Conservation (phyloP, 2,113 vertebrate genomes). For the Lichenostomus cassidix region DNA sequence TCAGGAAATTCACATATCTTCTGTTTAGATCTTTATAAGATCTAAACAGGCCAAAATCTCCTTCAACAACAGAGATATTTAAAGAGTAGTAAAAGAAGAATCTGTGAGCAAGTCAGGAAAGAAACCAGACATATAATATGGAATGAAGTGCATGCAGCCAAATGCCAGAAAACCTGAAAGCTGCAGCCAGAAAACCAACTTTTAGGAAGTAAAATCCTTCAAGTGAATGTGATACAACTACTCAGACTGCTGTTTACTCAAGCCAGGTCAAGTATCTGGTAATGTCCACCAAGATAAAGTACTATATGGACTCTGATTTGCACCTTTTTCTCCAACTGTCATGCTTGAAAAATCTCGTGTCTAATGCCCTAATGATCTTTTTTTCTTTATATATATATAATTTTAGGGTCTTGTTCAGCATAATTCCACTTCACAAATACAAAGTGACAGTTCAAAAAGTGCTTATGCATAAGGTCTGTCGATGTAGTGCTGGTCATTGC, state of each 20-base stretch:
- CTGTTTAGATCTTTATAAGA: not conserved
- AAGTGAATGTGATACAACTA: rapidly evolving
- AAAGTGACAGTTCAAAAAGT: not conserved
- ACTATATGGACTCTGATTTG: not conserved
- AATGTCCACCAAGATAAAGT: not conserved
- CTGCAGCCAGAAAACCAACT: not conserved
- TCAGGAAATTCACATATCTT: not conserved
- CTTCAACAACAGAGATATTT: not conserved
- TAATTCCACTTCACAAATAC: not conserved
- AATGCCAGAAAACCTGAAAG: not conserved
- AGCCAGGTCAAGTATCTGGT: not conserved
- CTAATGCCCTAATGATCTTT: not conserved
- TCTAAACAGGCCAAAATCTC: not conserved
- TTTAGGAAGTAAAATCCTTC: not conserved
- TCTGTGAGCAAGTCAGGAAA: not conserved
- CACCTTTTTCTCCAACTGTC: not conserved
- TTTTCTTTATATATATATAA: not conserved
- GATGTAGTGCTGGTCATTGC: rapidly evolving
- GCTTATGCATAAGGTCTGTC: not conserved
- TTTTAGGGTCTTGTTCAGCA: not conserved
- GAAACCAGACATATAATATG: not conserved
- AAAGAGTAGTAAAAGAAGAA: not conserved
- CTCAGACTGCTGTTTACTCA: not conserved
- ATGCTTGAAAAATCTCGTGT: not conserved
- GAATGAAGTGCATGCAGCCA: not conserved